These are phyloP conservation scores for Triplophysa yarkandensis DNA, from an alignment of 2,797 vertebrate genomes.

Conservation along the genomic window DNA sequence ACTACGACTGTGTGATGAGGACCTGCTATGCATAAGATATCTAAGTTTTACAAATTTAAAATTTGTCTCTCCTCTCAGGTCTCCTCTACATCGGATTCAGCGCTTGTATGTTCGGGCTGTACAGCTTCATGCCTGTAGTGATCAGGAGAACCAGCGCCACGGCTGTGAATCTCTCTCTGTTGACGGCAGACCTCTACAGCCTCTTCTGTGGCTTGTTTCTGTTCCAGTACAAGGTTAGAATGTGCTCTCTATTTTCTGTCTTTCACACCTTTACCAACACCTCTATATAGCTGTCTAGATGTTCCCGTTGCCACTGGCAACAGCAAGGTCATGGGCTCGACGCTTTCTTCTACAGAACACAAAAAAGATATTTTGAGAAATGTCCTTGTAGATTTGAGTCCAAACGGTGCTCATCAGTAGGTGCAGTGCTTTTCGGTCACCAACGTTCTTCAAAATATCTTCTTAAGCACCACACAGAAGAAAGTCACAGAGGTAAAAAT, in stretches of 20 bases:
- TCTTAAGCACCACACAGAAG: too few species aligned
- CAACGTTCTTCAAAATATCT: too few species aligned
- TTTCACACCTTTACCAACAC: neutral
- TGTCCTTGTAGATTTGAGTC: too few species aligned
- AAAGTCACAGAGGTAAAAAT: too few species aligned
- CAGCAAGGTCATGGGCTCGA: neutral
- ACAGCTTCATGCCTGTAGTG: constrained; percentile 95
- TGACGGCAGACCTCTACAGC: constrained; percentile 92
- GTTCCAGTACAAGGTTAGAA: constrained; percentile 91
- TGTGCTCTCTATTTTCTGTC: constrained; percentile 9
- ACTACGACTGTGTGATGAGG: too few species aligned
- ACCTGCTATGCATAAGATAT: neutral
- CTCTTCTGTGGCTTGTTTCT: constrained; percentile 93
- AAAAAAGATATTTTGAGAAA: too few species aligned
- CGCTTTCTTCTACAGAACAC: too few species aligned
- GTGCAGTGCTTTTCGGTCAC: too few species aligned
- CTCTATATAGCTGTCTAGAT: neutral
- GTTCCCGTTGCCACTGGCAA: neutral
- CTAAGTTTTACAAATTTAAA: too few species aligned
- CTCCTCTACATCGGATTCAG: constrained; percentile 90
- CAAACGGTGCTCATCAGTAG: too few species aligned
- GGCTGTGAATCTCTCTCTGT: constrained; percentile 89
- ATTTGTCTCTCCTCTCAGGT: constrained; percentile 70
- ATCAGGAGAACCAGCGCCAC: constrained; percentile 92
- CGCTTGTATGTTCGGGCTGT: constrained; percentile 93